Conservation (phyloP, 2,888 invertebrate species). For the Spilosoma lubricipeda region DNA sequence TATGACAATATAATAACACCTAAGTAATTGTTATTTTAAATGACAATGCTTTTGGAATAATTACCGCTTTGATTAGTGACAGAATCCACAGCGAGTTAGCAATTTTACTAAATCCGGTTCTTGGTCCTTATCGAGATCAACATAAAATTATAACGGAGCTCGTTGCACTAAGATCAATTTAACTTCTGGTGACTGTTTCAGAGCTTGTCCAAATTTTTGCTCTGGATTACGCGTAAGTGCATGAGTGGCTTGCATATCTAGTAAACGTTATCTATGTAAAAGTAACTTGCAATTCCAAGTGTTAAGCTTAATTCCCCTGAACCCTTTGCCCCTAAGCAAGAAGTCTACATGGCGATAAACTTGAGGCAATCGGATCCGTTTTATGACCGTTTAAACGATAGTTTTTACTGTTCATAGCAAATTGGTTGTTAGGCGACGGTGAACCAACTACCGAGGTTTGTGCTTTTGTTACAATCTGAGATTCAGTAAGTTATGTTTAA, state of each 20-base stretch:
- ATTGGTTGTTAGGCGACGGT: conserved; percentile 52
- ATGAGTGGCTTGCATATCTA: background rate
- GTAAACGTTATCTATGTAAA: conserved; percentile 8
- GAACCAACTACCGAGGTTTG: conserved; percentile 36
- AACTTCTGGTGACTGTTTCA: background rate
- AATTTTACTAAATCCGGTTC: background rate
- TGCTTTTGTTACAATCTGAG: conserved; percentile 9
- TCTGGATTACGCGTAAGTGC: background rate
- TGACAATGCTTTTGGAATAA: too few species aligned
- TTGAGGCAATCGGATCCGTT: conserved; percentile 55
- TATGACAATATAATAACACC: too few species aligned
- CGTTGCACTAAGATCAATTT: background rate
- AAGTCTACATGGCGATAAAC: conserved; percentile 60
- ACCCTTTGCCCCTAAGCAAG: conserved; percentile 44
- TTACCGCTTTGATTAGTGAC: too few species aligned
- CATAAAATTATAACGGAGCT: background rate
- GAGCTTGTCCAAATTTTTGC: background rate
- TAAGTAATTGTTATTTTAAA: too few species aligned
- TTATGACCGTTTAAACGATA: conserved; percentile 64
- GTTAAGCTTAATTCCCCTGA: conserved; percentile 25
- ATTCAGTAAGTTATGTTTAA: background rate
- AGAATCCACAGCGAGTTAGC: too few species aligned
- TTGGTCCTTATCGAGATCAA: background rate
- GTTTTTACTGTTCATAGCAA: conserved; percentile 69
- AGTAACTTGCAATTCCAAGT: conserved; percentile 36